Conservation (phyloP, 2,113 vertebrate genomes). For the Salvelinus sp. region DNA sequence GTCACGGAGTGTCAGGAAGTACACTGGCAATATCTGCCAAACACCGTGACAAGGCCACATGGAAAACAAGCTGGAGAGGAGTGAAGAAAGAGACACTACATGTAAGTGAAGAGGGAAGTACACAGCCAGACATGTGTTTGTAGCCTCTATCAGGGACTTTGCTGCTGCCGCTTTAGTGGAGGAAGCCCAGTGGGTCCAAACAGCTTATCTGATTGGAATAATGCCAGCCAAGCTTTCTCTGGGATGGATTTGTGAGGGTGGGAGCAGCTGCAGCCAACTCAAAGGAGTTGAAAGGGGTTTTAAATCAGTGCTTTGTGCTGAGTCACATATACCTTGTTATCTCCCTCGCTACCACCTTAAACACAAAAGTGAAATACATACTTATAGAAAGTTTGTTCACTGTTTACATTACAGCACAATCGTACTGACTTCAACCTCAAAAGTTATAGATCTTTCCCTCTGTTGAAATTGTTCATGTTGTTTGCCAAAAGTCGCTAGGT, state of each 20-base stretch:
- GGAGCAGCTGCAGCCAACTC: not conserved
- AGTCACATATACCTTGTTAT: conserved; percentile 2
- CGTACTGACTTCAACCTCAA: not conserved
- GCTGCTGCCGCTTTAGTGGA: not conserved
- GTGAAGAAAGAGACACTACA: not conserved
- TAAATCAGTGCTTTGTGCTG: not conserved
- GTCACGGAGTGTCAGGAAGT: conserved; percentile 46
- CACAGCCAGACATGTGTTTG: conserved; percentile 6
- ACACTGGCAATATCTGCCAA: conserved; percentile 52
- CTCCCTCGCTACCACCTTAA: not conserved
- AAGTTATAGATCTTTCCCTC: not conserved
- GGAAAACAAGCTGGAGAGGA: conserved; percentile 16
- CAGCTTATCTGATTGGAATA: conserved; percentile 49
- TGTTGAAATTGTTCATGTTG: not conserved
- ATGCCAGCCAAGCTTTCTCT: not conserved
- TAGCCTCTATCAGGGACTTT: conserved; percentile 18
- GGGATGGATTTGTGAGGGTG: not conserved
- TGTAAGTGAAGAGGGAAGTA: not conserved
- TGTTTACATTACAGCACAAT: not conserved
- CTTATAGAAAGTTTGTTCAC: not conserved
- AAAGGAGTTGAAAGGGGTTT: not conserved
- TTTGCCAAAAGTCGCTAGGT: not conserved
- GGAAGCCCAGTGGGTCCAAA: conserved; percentile 25
- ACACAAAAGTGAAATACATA: not conserved
- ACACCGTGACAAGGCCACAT: conserved; percentile 55